Evolutionary conservation across 2,888 invertebrate genomes (phyloP), one percentile per base, ranked within the genome.

Genomic region (Brenthis daphne): DNA sequence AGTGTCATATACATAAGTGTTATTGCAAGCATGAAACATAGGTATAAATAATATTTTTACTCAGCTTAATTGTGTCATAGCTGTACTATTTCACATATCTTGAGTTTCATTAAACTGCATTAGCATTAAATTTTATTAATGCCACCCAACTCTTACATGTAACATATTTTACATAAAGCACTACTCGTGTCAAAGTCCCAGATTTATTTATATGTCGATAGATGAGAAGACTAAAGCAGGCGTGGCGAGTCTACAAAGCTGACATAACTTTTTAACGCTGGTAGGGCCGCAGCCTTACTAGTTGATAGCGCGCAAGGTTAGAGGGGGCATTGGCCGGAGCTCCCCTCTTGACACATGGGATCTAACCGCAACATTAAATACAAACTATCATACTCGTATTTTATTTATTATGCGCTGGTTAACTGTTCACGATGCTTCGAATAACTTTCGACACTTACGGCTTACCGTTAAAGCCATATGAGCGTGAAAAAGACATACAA

Each of bases 281-380:
- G 60, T 43, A 11, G 37, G 37, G 8, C 37, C 37, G 74, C 60
- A 55, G 53, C 67, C 72, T 71, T 74, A 74, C 73, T 74, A 76
- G 74, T 75, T 77, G 75, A 80, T 78, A 78, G 76, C 77, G 74
- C 76, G 80, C 86, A 86, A 87, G 85, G 87, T 87, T 86, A 86
- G 71, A 72, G 77, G 78, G 88, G 84, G 83, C 86, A 85, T 79
- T 77, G 86, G 72, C 87, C 88, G 77, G 77, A 74, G 73, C 76
- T 57, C 57, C 58, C 67, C 67, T 68, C 68, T 65, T 60, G 81
- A 82, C 81, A 76, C 82, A 83, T 82, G 82, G 73, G 72, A 71
- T 69, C 65, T 71, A 67, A 70, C 68, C 73, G 70, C 72, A 63
- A 67, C 65, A 71, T 73, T 68, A 71, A 70, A 73, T 72, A 75